Evolutionary conservation across 2,113 vertebrate genomes (phyloP).

Genomic region (Genyomyrus donnyi): DNA sequence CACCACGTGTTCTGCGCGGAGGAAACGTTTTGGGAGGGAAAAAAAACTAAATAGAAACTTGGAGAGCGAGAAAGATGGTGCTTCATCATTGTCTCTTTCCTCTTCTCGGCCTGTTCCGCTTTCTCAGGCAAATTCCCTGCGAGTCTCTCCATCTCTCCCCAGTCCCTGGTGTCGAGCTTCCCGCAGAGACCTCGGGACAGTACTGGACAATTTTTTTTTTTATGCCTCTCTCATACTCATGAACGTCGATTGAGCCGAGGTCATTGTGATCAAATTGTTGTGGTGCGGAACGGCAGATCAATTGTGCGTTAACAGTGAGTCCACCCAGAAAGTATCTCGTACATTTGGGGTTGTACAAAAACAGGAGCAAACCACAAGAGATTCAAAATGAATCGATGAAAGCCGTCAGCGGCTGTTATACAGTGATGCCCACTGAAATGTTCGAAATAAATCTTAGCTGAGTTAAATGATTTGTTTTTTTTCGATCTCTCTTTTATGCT

Average conservation of each 20-base stretch:
- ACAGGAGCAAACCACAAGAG: background rate
- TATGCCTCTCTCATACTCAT: background rate
- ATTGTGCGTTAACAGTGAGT: background rate
- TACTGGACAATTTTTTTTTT: background rate
- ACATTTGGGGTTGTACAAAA: background rate
- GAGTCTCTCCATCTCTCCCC: background rate
- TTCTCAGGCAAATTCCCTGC: background rate
- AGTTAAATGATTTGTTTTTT: background rate
- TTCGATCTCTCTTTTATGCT: background rate
- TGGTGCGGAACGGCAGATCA: background rate
- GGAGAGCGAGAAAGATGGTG: background rate
- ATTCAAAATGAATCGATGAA: background rate
- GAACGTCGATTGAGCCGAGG: background rate
- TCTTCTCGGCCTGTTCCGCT: background rate
- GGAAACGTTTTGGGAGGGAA: slow-evolving; percentile 7
- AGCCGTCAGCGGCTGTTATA: too few species aligned
- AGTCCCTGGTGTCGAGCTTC: background rate
- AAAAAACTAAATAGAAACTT: background rate
- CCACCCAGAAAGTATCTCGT: background rate
- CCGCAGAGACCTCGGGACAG: background rate
- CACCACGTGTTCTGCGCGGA: slow-evolving; percentile 18
- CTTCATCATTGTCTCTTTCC: background rate
- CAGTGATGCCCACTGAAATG: slow-evolving; percentile 1
- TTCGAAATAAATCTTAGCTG: background rate
- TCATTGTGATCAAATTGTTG: background rate